Evolutionary conservation across 2,888 invertebrate species (phyloP).

Genomic region (Mechanitis mazaeus): DNA sequence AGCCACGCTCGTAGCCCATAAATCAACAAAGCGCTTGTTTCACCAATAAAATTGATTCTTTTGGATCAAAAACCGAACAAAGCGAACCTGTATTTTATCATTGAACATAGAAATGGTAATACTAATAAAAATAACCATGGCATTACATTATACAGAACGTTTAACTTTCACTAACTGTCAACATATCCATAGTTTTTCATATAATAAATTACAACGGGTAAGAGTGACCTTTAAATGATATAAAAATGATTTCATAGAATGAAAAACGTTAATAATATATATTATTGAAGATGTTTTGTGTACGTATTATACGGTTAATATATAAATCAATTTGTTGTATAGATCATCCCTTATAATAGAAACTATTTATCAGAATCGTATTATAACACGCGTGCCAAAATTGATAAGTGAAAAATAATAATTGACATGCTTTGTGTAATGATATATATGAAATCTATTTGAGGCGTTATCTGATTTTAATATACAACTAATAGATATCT

Average conservation of each 20-base stretch:
- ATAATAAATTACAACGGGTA: conserved; percentile 19
- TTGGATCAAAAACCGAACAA: conserved; percentile 50
- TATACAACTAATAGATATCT: conserved; percentile 61
- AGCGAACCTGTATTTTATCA: conserved; percentile 30
- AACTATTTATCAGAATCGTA: conserved; percentile 63
- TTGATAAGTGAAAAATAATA: conserved; percentile 54
- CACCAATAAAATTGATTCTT: conserved; percentile 73
- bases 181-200: conserved; percentile 11
- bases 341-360: conserved; percentile 55
- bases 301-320: conserved; percentile 52
- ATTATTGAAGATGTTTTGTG: conserved; percentile 53
- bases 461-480: conserved; percentile 35
- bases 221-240: conserved; percentile 21
- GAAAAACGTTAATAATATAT: conserved; percentile 38
- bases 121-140: no score
- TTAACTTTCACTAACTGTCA: conserved; percentile 6
- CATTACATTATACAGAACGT: not conserved
- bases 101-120: no score
- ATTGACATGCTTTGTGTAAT: conserved; percentile 59
- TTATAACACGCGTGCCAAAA: conserved; percentile 62
- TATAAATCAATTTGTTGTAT: conserved; percentile 68
- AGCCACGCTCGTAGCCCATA: conserved; percentile 65
- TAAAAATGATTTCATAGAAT: conserved; percentile 17
- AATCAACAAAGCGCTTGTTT: conserved; percentile 70
- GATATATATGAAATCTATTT: conserved; percentile 48